Base-by-base conservation (phyloP, 2,113 vertebrate species). In the Siniperca chuatsi region DNA sequence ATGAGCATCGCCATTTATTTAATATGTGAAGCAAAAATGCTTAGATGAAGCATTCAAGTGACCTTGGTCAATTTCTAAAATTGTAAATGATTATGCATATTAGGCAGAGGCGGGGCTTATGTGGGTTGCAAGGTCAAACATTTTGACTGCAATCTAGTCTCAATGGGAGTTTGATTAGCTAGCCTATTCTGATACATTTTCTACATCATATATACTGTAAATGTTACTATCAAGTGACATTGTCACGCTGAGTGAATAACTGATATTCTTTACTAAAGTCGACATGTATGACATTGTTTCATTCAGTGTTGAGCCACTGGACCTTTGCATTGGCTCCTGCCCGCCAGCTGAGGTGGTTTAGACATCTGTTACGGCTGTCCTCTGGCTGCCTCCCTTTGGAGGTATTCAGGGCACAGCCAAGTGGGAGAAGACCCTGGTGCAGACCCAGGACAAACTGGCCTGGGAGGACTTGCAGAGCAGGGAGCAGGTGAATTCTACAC, bases 31-130 rank as follows among this genome's bases (percentile, higher is more conserved):
- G 64, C 23, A 44, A 62, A 62, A 60, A 29, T 1, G 29, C 29
- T 29, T 29, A 71, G 25, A 72, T 83, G 42, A 73, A 83, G 61
- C 37, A 29, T 74, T 79, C 11, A 29, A 46, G 40, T 55, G 78
- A 83, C 67, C 70, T 75, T 2, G 18, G 37, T 77, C 73, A 82
- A 69, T 67, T 48, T 79, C 25, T 83, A 58, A 83, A 85, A 87
- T 73, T 61, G 11, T 68, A 76, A 88, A 71, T 74, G 9, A 65
- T 77, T 69, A 48, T 79, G 67, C 44, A 77, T 40, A 83, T 73
- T 13, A 60, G 29, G 71, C 70, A 66, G 54, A 73, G 61, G 65
- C 1, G 52, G 85, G 62, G 75, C 40, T 60, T 82, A 70, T 75
- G 57, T 88, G 78, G 50, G 61, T n/a, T 23, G 58, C 35, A 15